A percentile compares a stretch with the other conserved stretches of the same genome.
Evolutionary conservation across 2,113 vertebrate species (phyloP).

Genomic region (Monarcha castaneiventris): DNA sequence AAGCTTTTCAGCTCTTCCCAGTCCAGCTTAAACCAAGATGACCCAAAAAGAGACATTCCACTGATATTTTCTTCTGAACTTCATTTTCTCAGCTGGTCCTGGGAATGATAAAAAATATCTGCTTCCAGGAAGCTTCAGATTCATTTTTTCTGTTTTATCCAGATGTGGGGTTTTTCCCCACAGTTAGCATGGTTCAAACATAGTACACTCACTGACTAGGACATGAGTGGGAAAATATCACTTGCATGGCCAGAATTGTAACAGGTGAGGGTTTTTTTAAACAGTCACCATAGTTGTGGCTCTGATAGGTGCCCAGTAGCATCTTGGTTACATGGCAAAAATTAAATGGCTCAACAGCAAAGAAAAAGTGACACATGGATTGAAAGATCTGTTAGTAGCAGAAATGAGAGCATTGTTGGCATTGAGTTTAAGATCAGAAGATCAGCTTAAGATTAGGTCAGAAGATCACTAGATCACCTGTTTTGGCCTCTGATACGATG

Average conservation of each 20-base stretch:
- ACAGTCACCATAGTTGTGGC: neutral
- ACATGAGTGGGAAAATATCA: neutral
- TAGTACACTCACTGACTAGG: neutral
- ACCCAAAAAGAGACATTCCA: neutral
- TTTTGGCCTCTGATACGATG: neutral
- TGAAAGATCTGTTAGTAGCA: neutral
- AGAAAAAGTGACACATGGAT: neutral
- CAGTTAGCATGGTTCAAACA: neutral
- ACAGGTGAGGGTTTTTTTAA: neutral
- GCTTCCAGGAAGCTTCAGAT: neutral
- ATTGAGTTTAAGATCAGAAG: neutral
- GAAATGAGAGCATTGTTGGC: neutral
- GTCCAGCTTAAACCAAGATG: neutral
- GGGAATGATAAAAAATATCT: neutral
- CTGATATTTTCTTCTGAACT: neutral
- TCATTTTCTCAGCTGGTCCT: neutral
- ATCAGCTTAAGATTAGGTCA: neutral
- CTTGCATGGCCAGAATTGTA: neutral
- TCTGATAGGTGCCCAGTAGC: neutral
- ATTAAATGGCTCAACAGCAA: neutral
- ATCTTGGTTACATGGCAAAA: neutral
- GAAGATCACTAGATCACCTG: neutral
- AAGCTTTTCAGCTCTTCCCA: neutral
- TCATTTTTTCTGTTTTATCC: neutral
- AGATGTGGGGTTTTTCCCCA: accelerated